A percentile compares a stretch with the other conserved stretches of the same genome.
Evolutionary conservation across 2,113 vertebrate species (phyloP).

Genomic region (Arothron firmamentum): DNA sequence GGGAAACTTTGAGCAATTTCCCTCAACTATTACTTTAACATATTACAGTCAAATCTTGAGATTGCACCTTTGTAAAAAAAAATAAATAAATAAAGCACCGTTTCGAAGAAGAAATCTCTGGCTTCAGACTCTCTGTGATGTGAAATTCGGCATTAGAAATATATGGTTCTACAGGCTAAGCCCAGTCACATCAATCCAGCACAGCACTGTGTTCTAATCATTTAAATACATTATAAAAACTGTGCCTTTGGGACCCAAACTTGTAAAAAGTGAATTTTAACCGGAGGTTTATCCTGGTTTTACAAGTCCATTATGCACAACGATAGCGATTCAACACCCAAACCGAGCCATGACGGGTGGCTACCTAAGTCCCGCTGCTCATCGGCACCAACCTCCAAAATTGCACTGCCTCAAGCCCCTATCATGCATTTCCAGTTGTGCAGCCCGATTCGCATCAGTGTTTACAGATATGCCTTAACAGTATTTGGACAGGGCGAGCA

Average conservation of each 20-base stretch:
- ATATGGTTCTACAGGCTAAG: slow-evolving; percentile 27
- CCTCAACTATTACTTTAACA: slow-evolving; percentile 58
- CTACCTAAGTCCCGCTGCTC: slow-evolving; percentile 74
- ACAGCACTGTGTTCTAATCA: slow-evolving; percentile 47
- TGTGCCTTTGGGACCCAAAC: slow-evolving; percentile 60
- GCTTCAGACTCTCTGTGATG: slow-evolving; percentile 41
- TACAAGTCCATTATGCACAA: slow-evolving; percentile 66
- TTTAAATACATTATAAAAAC: slow-evolving; percentile 54
- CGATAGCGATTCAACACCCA: slow-evolving; percentile 63
- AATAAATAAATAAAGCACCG: slow-evolving; percentile 41
- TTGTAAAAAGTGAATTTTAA: slow-evolving; percentile 61
- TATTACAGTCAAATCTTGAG: slow-evolving; percentile 43
- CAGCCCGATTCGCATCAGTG: slow-evolving; percentile 76
- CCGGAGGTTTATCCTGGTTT: slow-evolving; percentile 56
- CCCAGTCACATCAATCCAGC: slow-evolving; percentile 25
- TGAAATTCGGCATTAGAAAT: slow-evolving; percentile 48
- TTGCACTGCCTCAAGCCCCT: slow-evolving; percentile 78
- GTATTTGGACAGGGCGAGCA: slow-evolving; percentile 71
- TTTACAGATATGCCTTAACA: slow-evolving; percentile 81
- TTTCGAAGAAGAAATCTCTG: slow-evolving; percentile 43
- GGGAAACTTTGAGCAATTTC: slow-evolving; percentile 44
- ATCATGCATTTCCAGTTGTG: slow-evolving; percentile 82
- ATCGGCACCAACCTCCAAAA: slow-evolving; percentile 59
- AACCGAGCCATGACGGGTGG: slow-evolving; percentile 59
- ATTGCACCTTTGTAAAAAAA: slow-evolving; percentile 51